Conservation (phyloP, 1,140 invertebrate species). For the Orussus abietinus region DNA sequence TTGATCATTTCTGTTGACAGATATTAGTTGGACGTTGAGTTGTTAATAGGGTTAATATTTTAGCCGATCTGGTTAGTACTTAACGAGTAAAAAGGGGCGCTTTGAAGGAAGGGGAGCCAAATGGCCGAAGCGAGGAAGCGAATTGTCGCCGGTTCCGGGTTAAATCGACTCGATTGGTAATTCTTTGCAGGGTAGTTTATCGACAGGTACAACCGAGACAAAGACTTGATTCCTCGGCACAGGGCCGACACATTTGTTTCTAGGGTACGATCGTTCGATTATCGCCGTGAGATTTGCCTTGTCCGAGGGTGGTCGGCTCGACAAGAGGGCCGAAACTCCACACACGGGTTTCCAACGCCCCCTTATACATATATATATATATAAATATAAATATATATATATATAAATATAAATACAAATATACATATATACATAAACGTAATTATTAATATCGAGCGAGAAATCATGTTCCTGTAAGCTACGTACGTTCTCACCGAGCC, state of each 20-base stretch:
- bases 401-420: constrained; percentile 1
- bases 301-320: neutral
- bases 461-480: constrained; percentile 15
- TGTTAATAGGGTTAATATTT: too few species aligned
- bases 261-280: neutral
- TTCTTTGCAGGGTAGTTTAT: neutral
- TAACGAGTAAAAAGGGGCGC: too few species aligned
- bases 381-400: neutral
- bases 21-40: too few species aligned
- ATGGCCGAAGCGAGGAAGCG: too few species aligned
- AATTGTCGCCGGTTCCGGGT: too few species aligned
- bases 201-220: neutral
- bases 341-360: neutral
- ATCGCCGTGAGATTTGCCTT: neutral
- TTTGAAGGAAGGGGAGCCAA: too few species aligned
- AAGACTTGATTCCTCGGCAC: neutral
- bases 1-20: too few species aligned
- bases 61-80: too few species aligned
- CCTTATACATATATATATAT: neutral
- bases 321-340: too few species aligned
- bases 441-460: neutral
- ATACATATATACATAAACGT: neutral
- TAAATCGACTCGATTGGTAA: too few species aligned
- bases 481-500: constrained; percentile 29
- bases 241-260: too few species aligned